Evolutionary conservation across 2,113 vertebrate species (phyloP).

Genomic region (Salminus brasiliensis): DNA sequence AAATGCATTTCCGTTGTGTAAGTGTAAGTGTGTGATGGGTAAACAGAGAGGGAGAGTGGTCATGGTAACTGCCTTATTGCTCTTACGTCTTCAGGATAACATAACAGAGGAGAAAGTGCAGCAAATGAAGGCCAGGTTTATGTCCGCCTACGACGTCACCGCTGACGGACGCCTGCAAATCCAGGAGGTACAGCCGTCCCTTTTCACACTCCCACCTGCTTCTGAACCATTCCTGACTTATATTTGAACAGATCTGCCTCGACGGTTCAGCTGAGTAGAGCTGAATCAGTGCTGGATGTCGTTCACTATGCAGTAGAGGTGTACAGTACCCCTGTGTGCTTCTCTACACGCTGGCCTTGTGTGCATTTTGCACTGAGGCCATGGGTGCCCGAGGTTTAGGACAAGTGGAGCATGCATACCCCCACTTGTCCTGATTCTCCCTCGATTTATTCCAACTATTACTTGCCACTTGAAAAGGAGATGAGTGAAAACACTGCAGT

Average conservation of each 20-base stretch:
- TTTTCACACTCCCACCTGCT: not conserved
- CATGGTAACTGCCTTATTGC: constrained; percentile 34
- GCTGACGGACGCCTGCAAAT: constrained; percentile 85
- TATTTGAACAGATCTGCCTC: not conserved
- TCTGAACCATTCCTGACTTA: not conserved
- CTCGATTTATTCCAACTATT: too few relatives aligned
- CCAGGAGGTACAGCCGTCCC: constrained; percentile 81
- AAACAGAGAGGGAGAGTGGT: constrained; percentile 13
- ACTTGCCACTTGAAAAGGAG: too few relatives aligned
- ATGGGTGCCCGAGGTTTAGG: too few relatives aligned
- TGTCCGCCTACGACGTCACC: constrained; percentile 77
- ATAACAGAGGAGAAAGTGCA: constrained; percentile 79
- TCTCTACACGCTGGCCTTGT: too few relatives aligned
- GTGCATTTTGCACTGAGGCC: too few relatives aligned
- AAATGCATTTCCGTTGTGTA: not conserved
- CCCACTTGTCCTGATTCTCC: too few relatives aligned
- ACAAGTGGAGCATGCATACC: too few relatives aligned
- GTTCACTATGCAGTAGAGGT: too few relatives aligned
- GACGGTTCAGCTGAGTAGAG: too few relatives aligned
- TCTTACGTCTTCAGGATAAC: constrained; percentile 67
- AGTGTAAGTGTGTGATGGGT: not conserved
- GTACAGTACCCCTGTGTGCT: too few relatives aligned
- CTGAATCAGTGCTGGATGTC: not conserved
- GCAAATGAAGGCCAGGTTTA: constrained; percentile 83
- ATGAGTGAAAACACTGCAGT: too few relatives aligned